phyloP scores from a whole-genome alignment of 2,888 invertebrate species.

The Drosophila falleni region DNA sequence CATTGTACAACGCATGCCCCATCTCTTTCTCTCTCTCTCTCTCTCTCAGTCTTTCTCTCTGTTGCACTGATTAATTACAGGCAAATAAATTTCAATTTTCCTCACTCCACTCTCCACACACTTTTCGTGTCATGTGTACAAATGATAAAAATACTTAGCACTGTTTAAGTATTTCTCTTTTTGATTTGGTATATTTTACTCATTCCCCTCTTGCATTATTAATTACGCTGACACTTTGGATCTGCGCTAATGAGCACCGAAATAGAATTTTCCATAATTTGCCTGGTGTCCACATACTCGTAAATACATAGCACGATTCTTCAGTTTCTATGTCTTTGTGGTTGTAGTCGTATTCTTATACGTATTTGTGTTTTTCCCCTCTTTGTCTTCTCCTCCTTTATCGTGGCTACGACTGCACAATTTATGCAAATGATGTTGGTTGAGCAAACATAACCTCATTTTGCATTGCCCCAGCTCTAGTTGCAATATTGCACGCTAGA shows the following conservation, averaged over 20 bases:
- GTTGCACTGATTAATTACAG: conserved; percentile 67
- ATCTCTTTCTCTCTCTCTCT: not conserved
- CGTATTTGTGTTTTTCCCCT: conserved; percentile 36
- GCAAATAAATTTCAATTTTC: conserved; percentile 67
- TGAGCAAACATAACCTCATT: conserved; percentile 80
- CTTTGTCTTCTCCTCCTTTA: not conserved
- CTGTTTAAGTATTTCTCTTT: conserved; percentile 26
- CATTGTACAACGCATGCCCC: conserved; percentile 1
- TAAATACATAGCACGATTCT: conserved; percentile 16
- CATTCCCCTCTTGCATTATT: conserved; percentile 60
- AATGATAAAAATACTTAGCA: conserved; percentile 70
- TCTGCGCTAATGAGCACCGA: conserved; percentile 71
- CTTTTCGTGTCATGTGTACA: conserved; percentile 55
- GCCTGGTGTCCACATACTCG: conserved; percentile 40
- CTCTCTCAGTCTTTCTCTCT: conserved; percentile 6
- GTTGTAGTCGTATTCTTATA: conserved; percentile 5
- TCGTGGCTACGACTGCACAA: conserved; percentile 31
- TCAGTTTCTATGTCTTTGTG: conserved; percentile 7
- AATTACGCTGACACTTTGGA: conserved; percentile 73
- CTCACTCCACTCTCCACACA: conserved; percentile 8
- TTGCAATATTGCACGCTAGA: conserved; percentile 49
- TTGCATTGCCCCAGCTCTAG: conserved; percentile 41
- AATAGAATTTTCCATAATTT: conserved; percentile 75
- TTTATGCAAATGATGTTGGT: conserved; percentile 75
- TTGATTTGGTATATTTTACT: conserved; percentile 24